Base-by-base conservation (phyloP, 37 sponge, comb jelly and placozoan genomes). In the Amphimedon queenslandica region DNA sequence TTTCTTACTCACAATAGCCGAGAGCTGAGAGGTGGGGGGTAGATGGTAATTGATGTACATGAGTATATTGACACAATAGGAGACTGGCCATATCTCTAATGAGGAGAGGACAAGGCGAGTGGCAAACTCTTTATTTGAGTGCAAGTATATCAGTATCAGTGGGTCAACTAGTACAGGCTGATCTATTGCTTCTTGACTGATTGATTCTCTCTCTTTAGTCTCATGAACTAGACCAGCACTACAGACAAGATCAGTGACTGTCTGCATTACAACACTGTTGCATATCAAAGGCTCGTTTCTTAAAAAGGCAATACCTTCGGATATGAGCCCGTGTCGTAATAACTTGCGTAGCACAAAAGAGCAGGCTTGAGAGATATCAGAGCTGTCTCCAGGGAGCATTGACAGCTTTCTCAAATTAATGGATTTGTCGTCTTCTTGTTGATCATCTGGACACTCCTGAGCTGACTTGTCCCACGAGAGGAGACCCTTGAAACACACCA, bases 21-120 rank as follows among this genome's bases (percentile, higher is more conserved):
- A 36, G 38, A 81, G 57, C 33, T 55, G 34, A 13, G 91, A 90
- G 33, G 56, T 5, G 25, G 57, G 60, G 5, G 82, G 77, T 2
- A 90, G 64, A 37, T 75, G 82, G n/a, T 77, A 40, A 10, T 61
- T 13, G 41, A 77, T 84, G 65, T 63, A 74, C 27, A 56, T 63
- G 42, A 90, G 67, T 28, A 90, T 37, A 28, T 85, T 69, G 16
- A 77, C 53, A 41, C 82, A 77, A 1, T 20, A 53, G 6, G 71
- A 25, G 0, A 78, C 82, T 24, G 91, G 68, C 91, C 91, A 85
- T 60, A 58, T 37, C 5, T 69, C 57, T 0, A 90, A 69, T 0
- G 82, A 80, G 58, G 82, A 47, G 4, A 90, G 60, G 4, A 69
- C 42, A 36, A 90, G 64, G 6, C 75, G 57, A 18, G 79, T 72